Evolutionary conservation across 2,888 invertebrate genomes (phyloP).

Genomic region (Tetranychus piercei): DNA sequence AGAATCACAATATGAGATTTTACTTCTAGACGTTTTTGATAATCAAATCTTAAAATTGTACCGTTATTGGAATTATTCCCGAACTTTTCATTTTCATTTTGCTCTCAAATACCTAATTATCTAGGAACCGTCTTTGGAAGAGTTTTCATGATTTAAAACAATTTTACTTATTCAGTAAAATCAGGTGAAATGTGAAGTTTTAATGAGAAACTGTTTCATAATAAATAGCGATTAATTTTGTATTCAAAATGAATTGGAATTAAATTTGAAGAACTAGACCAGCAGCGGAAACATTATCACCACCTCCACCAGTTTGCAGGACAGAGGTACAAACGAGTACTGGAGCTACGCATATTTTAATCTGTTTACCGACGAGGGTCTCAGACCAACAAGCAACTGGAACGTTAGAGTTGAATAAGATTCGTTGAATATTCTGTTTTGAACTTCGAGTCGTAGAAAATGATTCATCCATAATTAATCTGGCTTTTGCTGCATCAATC

Average conservation of each 20-base stretch:
- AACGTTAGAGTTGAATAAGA: slow-evolving; percentile 46
- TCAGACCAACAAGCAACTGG: slow-evolving; percentile 59
- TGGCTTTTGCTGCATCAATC: slow-evolving; percentile 40
- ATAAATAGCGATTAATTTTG: neutral
- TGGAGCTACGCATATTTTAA: slow-evolving; percentile 60
- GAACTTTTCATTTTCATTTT: no score
- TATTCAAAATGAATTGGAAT: slow-evolving; percentile 1
- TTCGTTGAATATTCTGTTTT: slow-evolving; percentile 37
- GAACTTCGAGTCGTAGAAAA: slow-evolving; percentile 46
- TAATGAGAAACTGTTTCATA: neutral
- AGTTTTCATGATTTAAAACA: no score
- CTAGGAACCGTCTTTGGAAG: no score
- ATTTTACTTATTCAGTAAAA: no score
- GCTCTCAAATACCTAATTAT: no score
- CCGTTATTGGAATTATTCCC: no score
- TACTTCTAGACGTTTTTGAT: no score
- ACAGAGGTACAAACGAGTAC: slow-evolving; percentile 64
- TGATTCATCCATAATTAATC: slow-evolving; percentile 58
- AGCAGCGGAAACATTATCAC: slow-evolving; percentile 54
- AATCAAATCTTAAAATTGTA: no score
- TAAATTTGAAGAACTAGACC: slow-evolving; percentile 19
- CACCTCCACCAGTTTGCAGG: slow-evolving; percentile 62
- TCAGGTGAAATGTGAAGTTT: no score
- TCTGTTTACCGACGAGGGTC: neutral
- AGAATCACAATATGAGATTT: no score